Base-by-base conservation (phyloP, 2,888 invertebrate genomes). In the Tetrapedia diversipes region DNA sequence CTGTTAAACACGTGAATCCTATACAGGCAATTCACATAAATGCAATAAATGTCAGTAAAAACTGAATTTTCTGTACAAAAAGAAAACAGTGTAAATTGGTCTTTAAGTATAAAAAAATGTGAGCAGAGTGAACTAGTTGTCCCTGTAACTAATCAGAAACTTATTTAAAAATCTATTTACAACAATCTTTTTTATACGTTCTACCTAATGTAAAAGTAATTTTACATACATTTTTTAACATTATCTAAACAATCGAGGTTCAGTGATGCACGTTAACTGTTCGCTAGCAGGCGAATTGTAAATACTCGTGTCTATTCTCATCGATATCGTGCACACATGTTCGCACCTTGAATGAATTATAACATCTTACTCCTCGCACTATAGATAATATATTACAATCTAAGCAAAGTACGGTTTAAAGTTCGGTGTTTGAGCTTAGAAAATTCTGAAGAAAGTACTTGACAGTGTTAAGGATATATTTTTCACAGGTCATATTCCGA, bases 401-500 rank as follows among this genome's bases (percentile, higher is more conserved):
- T 45, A 51, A 27, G 22, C 49, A 53, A 64, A 29, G 51, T 29
- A 45, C 29, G 51, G 41, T 22, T 37, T 16, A 49, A 66, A 66
- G 34, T 61, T 75, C 32, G 34, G 65, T 57, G 34, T 65, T 45
- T 47, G 37, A n/a, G n/a, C 27, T 78, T 56, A 61, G 1, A 57
- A 57, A 47, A 77, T 61, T 11, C 66, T 77, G 41, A 41, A 61
- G 27, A 66, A 78, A 47, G 45, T 70, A 59, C 29, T 51, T n/a
- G 47, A 43, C 24, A 3, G 32, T 37, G 29, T 70, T 41, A 24
- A 39, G 49, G 32, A 32, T 53, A 22, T 45, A 53, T 34, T 66
- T 49, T 43, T 59, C n/a, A 19, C 67, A 59, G 63, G 77, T 91
- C 91, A 91, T 87, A 97, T 95, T 88, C 96, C 97, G 90, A 97